A percentile compares a stretch with the other conserved stretches of the same genome.
Evolutionary conservation across 2,113 vertebrate genomes (phyloP).

Genomic region (Pithys albifrons): DNA sequence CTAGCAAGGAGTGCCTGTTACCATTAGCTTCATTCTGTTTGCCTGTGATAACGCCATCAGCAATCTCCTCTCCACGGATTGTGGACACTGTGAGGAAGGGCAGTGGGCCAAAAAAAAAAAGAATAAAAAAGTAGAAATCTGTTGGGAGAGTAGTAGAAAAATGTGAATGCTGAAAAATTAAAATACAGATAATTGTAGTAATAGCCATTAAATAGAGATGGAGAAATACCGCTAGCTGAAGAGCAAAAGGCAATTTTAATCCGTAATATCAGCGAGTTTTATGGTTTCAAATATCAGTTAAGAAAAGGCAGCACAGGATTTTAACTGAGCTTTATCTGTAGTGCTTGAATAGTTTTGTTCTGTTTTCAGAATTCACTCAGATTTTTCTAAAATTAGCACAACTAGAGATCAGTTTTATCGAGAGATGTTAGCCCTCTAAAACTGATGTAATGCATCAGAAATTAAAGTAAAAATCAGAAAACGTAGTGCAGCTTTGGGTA

Average conservation of each 20-base stretch:
- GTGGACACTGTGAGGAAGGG: conserved; percentile 60
- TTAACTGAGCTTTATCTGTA: neutral
- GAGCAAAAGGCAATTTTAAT: conserved; percentile 15
- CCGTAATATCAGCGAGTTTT: conserved; percentile 10
- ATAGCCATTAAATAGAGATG: conserved; percentile 30
- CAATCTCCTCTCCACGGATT: conserved; percentile 42
- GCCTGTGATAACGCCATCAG: conserved; percentile 57
- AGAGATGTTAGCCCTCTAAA: neutral
- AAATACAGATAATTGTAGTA: conserved; percentile 30
- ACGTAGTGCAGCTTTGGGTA: neutral
- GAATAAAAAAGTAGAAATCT: neutral
- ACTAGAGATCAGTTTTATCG: neutral
- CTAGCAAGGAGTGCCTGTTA: conserved; percentile 69
- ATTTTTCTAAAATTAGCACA: neutral
- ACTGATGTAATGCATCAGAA: neutral
- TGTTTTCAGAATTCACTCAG: neutral
- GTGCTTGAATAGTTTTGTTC: neutral
- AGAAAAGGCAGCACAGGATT: conserved; percentile 6
- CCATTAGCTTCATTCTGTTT: conserved; percentile 71
- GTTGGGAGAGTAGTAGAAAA: conserved; percentile 7
- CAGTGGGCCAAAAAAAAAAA: conserved; percentile 49
- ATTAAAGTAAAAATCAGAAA: neutral
- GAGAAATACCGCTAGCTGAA: neutral
- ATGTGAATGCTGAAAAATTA: conserved; percentile 43
- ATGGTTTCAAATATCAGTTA: neutral